A percentile compares a stretch with the other conserved stretches of the same genome.
Conservation (phyloP, 92 coral and sea anemone genomes). For the Porites rus region DNA sequence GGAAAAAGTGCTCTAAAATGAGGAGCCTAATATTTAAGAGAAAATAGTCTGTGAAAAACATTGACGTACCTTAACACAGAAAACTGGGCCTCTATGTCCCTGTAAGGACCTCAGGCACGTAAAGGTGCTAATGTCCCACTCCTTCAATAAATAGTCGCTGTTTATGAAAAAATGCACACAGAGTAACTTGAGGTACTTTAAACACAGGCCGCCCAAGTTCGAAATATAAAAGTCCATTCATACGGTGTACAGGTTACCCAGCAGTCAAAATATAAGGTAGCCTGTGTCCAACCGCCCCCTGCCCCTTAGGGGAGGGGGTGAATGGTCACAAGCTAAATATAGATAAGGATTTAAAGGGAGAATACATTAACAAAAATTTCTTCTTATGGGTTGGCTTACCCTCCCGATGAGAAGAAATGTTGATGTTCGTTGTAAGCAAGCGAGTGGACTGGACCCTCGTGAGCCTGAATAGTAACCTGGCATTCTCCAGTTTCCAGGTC, state of each 20-base stretch:
- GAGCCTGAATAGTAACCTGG: slow-evolving; percentile 93
- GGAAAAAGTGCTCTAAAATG: too few relatives aligned
- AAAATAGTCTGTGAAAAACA: too few relatives aligned
- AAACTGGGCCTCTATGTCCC: slow-evolving; percentile 97
- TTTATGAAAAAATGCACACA: neutral
- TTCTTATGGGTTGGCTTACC: slow-evolving; percentile 56
- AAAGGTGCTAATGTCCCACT: slow-evolving; percentile 95
- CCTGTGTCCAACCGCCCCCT: too few relatives aligned
- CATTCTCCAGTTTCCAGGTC: slow-evolving; percentile 79
- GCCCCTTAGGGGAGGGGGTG: too few relatives aligned
- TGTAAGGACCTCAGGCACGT: slow-evolving; percentile 95
- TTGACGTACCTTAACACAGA: slow-evolving; percentile 80
- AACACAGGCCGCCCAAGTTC: too few relatives aligned
- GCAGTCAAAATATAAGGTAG: too few relatives aligned
- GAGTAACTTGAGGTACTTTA: neutral
- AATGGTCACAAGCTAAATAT: too few relatives aligned
- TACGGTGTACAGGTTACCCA: too few relatives aligned
- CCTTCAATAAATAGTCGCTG: slow-evolving; percentile 92
- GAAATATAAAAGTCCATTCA: too few relatives aligned
- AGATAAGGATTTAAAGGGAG: too few relatives aligned
- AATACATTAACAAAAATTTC: too few relatives aligned
- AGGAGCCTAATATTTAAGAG: too few relatives aligned
- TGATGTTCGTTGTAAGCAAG: slow-evolving; percentile 67
- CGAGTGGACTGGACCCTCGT: slow-evolving; percentile 94
- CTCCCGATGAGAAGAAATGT: slow-evolving; percentile 92